A percentile compares a stretch with the other conserved stretches of the same genome.
phyloP scores from a whole-genome alignment of 2,113 vertebrate genomes.

The Galemys pyrenaicus region DNA sequence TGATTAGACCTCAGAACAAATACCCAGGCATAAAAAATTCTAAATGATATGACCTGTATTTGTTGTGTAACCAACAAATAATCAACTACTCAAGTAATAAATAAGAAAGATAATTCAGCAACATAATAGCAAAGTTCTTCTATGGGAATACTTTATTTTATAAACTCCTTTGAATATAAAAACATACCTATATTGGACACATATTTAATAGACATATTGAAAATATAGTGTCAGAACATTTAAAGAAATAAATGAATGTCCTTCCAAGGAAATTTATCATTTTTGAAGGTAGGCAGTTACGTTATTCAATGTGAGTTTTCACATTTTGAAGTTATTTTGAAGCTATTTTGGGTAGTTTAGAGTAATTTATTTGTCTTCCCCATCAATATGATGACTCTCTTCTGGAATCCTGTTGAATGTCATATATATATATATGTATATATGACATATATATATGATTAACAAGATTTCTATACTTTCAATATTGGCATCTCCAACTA shows the following conservation, averaged over 20 bases:
- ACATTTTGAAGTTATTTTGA: neutral
- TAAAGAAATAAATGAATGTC: neutral
- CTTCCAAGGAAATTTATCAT: neutral
- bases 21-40: neutral
- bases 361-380: neutral
- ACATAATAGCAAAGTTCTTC: neutral
- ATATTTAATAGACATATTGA: neutral
- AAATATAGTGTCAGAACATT: neutral
- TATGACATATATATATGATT: no score
- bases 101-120: neutral
- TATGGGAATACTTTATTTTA: neutral
- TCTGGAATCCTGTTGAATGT: neutral
- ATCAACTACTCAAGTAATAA: neutral
- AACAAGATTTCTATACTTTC: neutral
- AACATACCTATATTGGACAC: neutral
- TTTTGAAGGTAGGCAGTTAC: neutral
- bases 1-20: neutral
- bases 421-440: fast-evolving
- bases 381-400: neutral
- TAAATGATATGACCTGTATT: neutral
- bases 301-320: neutral
- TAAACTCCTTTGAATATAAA: neutral
- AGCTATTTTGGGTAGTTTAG: neutral
- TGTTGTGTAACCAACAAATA: neutral
- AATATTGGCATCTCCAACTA: neutral